Evolutionary conservation across 2,888 invertebrate species (phyloP), one percentile per base, ranked within the genome.

Genomic region (Mellilla xanthometata): DNA sequence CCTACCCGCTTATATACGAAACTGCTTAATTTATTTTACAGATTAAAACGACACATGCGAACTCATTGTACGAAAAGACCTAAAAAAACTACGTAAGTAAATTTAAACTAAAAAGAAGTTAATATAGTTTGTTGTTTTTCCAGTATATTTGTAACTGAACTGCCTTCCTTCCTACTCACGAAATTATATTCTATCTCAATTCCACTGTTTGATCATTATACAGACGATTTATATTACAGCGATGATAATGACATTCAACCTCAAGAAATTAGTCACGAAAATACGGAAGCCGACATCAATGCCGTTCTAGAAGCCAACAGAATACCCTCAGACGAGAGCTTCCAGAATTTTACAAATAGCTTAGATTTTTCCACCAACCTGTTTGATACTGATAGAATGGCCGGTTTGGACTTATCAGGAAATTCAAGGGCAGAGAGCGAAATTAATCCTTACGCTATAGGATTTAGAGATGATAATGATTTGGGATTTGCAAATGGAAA

Each of bases 261-360:
- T 12, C n/a, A 12, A 1, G 41, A 51, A 15, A 10, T 33, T 11
- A 41, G 38, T 11, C 13, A 24, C 8, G 1, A n/a, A 24, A 24
- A 4, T n/a, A 24, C 46, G 10, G 49, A 56, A 2, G 27, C 52
- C 5, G 54, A 53, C 27, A 45, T 49, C 0, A 66, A 58, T 43
- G 33, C 56, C n/a, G 49, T 57, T 2, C 51, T 61, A 0, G 79
- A 79, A 26, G 78, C 81, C 13, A 75, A 58, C 39, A 68, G 68
- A 39, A 52, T 76, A 24, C 77, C 80, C 0, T 83, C 81, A 3
- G 82, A 83, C 30, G 82, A 83, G 50, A 80, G 81, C 38, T 69
- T 83, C 28, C 79, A 82, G 26, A 82, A 80, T 56, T 78, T 71
- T 38, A 65, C 81, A 0, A 76, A 70, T 34, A 68, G 70, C 9